A percentile compares a stretch with the other conserved stretches of the same genome.
These are phyloP conservation scores for Chelidonichthys spinosus DNA, from an alignment of 2,797 vertebrate species.

Conservation along the genomic window DNA sequence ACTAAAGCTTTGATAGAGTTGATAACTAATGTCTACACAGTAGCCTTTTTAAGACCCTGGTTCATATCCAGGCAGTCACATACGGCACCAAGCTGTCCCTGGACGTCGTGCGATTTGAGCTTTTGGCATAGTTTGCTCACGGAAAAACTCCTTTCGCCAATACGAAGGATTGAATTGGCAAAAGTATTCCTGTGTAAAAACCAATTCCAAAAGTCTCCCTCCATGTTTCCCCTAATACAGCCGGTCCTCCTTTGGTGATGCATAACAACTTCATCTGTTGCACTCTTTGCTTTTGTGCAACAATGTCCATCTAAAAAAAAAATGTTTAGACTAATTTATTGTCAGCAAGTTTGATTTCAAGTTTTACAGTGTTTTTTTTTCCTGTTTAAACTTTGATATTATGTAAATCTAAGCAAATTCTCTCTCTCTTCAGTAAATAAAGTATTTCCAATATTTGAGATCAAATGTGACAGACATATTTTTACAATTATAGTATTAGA, in stretches of 20 bases:
- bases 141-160: constrained; percentile 66
- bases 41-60: constrained; percentile 52
- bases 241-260: constrained; percentile 50
- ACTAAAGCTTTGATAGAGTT: constrained; percentile 35
- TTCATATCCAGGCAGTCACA: constrained; percentile 65
- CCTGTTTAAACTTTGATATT: constrained; percentile 4
- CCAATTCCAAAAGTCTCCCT: constrained; percentile 53
- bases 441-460: background rate
- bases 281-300: constrained; percentile 13
- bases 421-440: background rate
- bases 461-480: background rate
- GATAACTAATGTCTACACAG: constrained; percentile 36
- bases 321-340: background rate
- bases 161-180: constrained; percentile 74
- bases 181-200: constrained; percentile 33
- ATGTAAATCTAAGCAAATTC: background rate
- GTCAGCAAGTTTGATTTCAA: background rate
- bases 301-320: constrained; percentile 2
- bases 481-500: constrained; percentile 2
- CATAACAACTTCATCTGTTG: constrained; percentile 54
- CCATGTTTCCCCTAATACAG: constrained; percentile 41
- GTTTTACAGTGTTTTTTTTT: background rate
- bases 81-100: constrained; percentile 68
- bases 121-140: constrained; percentile 63
- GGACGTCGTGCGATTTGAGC: constrained; percentile 59